Base-by-base conservation (phyloP, 2,888 invertebrate genomes). In the Lycaena phlaeas region DNA sequence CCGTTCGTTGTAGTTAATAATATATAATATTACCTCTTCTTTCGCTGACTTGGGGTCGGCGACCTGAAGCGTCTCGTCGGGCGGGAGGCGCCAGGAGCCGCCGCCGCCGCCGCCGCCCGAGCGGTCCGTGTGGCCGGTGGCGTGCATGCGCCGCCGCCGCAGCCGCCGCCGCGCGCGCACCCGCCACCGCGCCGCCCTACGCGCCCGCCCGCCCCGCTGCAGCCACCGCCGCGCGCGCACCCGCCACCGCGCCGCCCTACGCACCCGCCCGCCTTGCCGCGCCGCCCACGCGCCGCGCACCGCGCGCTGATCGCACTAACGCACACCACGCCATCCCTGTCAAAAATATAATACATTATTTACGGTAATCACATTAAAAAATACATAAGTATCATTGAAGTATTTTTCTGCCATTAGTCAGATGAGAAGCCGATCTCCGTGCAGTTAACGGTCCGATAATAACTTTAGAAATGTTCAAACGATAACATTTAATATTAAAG, bases 61-160 rank as follows among this genome's bases (percentile, higher is more conserved):
- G 76, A 95, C 94, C 86, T 94, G 94, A 59, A 95, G 89, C 59
- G 94, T 94, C 87, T 95, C 94, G 87, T 95, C 95, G 70, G 94
- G 94, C 82, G 94, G 94, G 81, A 94, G 88, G 84, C 94, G 92
- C 95, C 95, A 95, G 77, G 93, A 92, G 76, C 87, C 82, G 71
- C 85, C 85, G 75, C 84, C 85, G 76, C 82, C 85, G 74, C 86
- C 86, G 77, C 86, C 86, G 78, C 87, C 87, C 86, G 92, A 92
- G 85, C 93, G 91, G 88, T 94, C 94, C 79, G 92, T 87, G 86
- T 90, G 90, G 82, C 92, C 92, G 89, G 92, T 93, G 87, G 93
- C 92, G 90, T 94, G 94, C 94, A 94, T 95, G 87, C 88, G 89
- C 88, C 77, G 82, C 82, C 82, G 78, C 82, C 84, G 74, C 78